Percentiles rank a stretch among this genome's conserved stretches.
Conservation (phyloP, 2,113 vertebrate genomes). For the Pseudopodoces humilis region DNA sequence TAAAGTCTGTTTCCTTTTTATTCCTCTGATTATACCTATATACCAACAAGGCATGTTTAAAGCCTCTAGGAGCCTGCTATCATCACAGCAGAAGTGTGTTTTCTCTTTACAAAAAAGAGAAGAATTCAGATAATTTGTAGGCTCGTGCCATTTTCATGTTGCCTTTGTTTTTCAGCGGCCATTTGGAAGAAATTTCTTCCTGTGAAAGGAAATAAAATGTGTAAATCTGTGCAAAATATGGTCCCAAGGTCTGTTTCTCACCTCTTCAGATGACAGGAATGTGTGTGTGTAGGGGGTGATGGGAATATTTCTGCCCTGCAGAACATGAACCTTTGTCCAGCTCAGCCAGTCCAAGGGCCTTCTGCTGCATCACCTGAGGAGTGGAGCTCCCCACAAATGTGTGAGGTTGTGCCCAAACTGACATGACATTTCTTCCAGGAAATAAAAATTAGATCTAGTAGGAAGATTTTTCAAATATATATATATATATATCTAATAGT, state of each 20-base stretch:
- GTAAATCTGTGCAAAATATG: neutral
- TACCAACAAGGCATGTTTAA: neutral
- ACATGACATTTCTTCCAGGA: neutral
- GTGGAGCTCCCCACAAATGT: neutral
- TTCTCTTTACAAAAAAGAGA: neutral
- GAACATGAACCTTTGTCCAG: neutral
- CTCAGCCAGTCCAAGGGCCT: neutral
- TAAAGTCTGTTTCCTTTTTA: neutral
- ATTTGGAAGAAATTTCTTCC: neutral
- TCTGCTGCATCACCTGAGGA: neutral
- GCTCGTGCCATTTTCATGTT: accelerated
- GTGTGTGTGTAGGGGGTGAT: accelerated
- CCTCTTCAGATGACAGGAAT: neutral
- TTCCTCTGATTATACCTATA: neutral
- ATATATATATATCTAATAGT: neutral
- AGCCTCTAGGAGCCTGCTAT: neutral
- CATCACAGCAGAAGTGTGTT: neutral
- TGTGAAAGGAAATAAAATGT: neutral
- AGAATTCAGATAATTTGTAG: neutral
- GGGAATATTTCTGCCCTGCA: neutral
- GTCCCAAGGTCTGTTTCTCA: neutral
- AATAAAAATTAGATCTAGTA: neutral
- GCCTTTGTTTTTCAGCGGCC: neutral
- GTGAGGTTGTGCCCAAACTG: neutral
- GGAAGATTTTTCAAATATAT: neutral